Conservation (phyloP, 2,888 invertebrate species). For the Mesoligia furuncula region DNA sequence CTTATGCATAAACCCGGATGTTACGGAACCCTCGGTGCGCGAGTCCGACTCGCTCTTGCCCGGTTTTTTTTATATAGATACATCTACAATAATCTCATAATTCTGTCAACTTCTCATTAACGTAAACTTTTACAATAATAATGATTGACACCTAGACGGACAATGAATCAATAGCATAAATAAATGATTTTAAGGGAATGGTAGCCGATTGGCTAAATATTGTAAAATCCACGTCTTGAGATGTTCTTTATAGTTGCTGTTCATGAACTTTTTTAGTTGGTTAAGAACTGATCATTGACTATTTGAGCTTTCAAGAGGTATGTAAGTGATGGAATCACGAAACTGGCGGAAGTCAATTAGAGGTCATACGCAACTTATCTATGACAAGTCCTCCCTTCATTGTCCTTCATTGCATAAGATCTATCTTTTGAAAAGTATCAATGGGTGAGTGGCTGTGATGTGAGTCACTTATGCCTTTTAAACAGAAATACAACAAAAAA, state of each 20-base stretch:
- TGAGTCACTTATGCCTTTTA: background rate
- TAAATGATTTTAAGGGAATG: background rate
- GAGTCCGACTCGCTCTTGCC: too few relatives aligned
- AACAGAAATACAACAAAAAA: background rate
- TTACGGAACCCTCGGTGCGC: too few relatives aligned
- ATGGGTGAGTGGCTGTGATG: too few relatives aligned
- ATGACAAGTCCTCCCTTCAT: background rate
- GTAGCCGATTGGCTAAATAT: background rate
- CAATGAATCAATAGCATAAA: background rate
- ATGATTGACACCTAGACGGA: background rate
- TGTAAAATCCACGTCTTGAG: background rate
- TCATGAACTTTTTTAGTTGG: background rate
- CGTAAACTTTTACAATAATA: background rate
- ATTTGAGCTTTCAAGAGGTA: background rate
- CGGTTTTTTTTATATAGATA: too few relatives aligned
- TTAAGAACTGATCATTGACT: background rate
- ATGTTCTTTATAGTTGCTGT: too few relatives aligned
- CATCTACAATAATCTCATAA: background rate
- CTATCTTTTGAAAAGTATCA: background rate
- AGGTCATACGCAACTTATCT: background rate
- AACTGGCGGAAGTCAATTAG: background rate
- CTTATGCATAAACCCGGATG: too few relatives aligned
- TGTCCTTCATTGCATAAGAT: background rate
- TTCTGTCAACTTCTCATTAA: background rate
- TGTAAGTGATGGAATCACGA: background rate